phyloP scores from a whole-genome alignment of 2,113 vertebrate species.

The Daboia siamensis region DNA sequence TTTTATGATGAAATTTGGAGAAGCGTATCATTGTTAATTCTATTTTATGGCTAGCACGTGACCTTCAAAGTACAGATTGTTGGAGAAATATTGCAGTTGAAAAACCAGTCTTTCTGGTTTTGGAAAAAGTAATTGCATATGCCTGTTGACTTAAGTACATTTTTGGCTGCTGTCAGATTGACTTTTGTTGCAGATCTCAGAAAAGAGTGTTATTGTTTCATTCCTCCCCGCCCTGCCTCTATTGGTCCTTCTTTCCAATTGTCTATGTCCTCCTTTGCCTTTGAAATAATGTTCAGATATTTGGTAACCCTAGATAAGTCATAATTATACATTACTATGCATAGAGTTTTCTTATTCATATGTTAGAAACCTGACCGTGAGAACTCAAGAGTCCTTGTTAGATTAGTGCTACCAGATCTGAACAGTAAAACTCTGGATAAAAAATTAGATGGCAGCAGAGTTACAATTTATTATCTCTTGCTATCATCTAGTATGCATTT shows the following conservation, averaged over 20 bases:
- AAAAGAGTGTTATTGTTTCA: background rate
- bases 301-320: background rate
- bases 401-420: background rate
- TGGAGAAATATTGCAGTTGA: background rate
- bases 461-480: background rate
- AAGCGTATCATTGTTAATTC: background rate
- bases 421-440: background rate
- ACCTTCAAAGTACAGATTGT: background rate
- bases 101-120: background rate
- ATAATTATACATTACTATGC: background rate
- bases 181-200: background rate
- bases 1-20: background rate
- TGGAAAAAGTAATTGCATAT: background rate
- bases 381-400: background rate
- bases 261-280: background rate
- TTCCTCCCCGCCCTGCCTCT: background rate
- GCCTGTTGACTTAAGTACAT: background rate
- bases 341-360: background rate
- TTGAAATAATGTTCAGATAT: background rate
- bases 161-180: background rate
- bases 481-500: background rate
- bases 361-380: background rate
- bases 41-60: background rate
- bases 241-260: background rate
- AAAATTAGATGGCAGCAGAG: background rate